phyloP scores from a whole-genome alignment of 2,113 vertebrate species.

The Synodontis membranacea region DNA sequence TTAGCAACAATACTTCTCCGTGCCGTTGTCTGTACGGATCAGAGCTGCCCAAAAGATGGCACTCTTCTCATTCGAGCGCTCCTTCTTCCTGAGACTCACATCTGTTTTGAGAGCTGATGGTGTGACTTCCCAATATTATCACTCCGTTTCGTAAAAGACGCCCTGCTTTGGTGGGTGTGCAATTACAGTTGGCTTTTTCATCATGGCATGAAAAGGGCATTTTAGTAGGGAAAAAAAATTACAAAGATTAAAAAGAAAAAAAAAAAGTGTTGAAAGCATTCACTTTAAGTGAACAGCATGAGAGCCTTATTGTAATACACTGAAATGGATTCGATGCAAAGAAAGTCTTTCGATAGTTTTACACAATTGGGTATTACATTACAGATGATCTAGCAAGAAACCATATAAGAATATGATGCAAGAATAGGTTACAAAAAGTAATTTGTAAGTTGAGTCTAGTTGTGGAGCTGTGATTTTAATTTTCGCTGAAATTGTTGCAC shows the following conservation, averaged over 20 bases:
- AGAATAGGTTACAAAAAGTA: not conserved
- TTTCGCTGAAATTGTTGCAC: not conserved
- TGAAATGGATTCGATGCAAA: not conserved
- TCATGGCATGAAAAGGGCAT: not conserved
- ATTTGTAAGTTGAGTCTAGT: too few species aligned
- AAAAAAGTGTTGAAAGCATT: not conserved
- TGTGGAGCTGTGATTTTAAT: not conserved
- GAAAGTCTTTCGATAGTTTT: too few species aligned
- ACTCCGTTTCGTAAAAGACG: not conserved
- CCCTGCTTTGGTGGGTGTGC: not conserved
- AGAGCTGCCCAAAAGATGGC: conserved; percentile 67
- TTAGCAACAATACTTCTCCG: not conserved
- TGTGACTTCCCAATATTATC: conserved; percentile 20
- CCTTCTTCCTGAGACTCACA: not conserved
- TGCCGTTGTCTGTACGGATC: conserved; percentile 38
- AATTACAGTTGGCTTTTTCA: not conserved
- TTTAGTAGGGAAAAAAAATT: not conserved
- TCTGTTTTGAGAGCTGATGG: conserved; percentile 2
- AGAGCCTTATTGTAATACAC: not conserved
- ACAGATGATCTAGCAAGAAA: not conserved
- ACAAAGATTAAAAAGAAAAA: too few species aligned
- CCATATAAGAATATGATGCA: not conserved
- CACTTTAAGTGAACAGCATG: not conserved
- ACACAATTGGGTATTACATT: not conserved
- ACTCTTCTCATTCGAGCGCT: conserved; percentile 71